Percentiles rank a stretch among this genome's conserved stretches.
These are phyloP conservation scores for Nilaparvata lugens DNA, from an alignment of 1,140 invertebrate genomes.

Conservation along the genomic window DNA sequence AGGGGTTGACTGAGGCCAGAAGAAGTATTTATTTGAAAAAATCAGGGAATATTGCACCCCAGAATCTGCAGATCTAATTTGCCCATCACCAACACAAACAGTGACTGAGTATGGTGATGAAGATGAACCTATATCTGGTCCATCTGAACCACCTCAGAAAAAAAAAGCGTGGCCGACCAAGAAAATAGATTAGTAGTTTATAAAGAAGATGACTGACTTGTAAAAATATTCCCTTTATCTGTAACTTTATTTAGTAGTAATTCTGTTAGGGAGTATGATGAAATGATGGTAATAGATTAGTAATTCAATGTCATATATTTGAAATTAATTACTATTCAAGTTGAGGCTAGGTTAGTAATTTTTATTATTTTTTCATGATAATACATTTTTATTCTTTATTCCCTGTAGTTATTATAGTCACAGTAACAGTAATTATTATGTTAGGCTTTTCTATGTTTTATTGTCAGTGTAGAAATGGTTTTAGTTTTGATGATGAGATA, in stretches of 20 bases:
- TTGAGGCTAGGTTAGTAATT: too few relatives aligned
- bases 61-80: neutral
- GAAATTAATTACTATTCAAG: too few relatives aligned
- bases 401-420: too few relatives aligned
- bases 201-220: neutral
- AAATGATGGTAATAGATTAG: too few relatives aligned
- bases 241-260: too few relatives aligned
- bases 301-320: too few relatives aligned
- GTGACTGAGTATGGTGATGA: neutral
- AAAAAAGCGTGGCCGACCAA: neutral
- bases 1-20: neutral
- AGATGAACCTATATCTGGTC: neutral
- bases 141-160: neutral
- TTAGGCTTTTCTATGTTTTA: neutral
- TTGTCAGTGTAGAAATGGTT: neutral
- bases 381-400: too few relatives aligned
- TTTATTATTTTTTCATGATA: too few relatives aligned
- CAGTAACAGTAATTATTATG: too few relatives aligned
- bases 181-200: neutral
- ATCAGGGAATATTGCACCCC: neutral
- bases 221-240: too few relatives aligned
- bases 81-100: neutral
- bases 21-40: neutral
- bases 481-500: neutral
- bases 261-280: too few relatives aligned